Percentiles rank a stretch among this genome's conserved stretches.
phyloP scores from a whole-genome alignment of 2,113 vertebrate species.

The Boulengeromyrus knoepffleri region DNA sequence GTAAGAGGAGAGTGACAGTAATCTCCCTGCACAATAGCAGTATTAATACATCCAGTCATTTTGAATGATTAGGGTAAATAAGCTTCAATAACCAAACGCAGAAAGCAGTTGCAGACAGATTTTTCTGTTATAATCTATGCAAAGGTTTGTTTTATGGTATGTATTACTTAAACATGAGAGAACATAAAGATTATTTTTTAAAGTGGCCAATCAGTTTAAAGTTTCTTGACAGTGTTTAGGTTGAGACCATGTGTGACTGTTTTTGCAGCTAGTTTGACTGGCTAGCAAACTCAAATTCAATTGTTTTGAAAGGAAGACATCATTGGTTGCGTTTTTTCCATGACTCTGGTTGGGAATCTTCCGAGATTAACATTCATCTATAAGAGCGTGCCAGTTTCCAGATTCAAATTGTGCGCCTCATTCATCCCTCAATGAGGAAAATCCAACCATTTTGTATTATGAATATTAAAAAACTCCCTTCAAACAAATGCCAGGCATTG shows the following conservation, averaged over 20 bases:
- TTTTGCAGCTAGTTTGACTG: not conserved
- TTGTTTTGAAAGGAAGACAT: not conserved
- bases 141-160: not conserved
- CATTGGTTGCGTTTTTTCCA: not conserved
- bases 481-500: not conserved
- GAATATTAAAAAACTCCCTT: not conserved
- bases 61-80: not conserved
- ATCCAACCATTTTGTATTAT: not conserved
- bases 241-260: not conserved
- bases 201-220: not conserved
- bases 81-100: not conserved
- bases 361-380: not conserved
- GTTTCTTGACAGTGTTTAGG: not conserved
- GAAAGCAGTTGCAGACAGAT: not conserved
- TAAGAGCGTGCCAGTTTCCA: not conserved
- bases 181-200: not conserved
- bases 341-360: not conserved
- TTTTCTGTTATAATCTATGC: not conserved
- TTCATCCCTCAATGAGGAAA: constrained; percentile 2
- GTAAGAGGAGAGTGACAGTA: not conserved
- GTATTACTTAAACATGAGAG: not conserved
- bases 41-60: not conserved
- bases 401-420: not conserved
- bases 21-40: not conserved
- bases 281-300: not conserved